Conservation (phyloP, 2,888 invertebrate species). For the Xanthostigma xanthostigma region DNA sequence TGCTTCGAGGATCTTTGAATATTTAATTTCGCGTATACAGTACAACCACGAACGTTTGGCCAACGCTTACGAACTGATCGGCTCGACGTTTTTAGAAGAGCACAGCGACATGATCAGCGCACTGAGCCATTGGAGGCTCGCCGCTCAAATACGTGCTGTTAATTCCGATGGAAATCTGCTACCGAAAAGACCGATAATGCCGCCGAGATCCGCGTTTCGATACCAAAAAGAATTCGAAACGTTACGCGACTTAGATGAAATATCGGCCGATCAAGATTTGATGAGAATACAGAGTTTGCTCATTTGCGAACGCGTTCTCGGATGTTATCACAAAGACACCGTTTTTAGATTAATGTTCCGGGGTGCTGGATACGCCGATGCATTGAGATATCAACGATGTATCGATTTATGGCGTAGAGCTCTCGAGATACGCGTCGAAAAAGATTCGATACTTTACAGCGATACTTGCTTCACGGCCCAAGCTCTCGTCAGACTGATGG, state of each 20-base stretch:
- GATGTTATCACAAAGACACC: slow-evolving; percentile 74
- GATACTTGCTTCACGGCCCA: slow-evolving; percentile 80
- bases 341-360: slow-evolving; percentile 44
- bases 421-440: slow-evolving; percentile 60
- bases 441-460: slow-evolving; percentile 58
- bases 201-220: slow-evolving; percentile 45
- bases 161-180: slow-evolving; percentile 15
- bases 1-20: slow-evolving; percentile 53
- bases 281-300: slow-evolving; percentile 78
- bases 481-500: slow-evolving; percentile 70
- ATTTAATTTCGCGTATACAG: slow-evolving; percentile 43
- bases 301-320: slow-evolving; percentile 76
- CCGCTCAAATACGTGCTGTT: slow-evolving; percentile 45
- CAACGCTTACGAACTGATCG: slow-evolving; percentile 78
- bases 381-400: slow-evolving; percentile 63
- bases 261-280: slow-evolving; percentile 67
- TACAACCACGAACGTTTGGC: slow-evolving; percentile 57
- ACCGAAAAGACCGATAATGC: slow-evolving; percentile 37
- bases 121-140: slow-evolving; percentile 63
- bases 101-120: slow-evolving; percentile 60
- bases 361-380: slow-evolving; percentile 59
- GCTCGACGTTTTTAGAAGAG: slow-evolving; percentile 77
- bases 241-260: slow-evolving; percentile 51
- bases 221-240: slow-evolving; percentile 59
- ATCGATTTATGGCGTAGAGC: slow-evolving; percentile 78